Base-by-base conservation (phyloP, 2,797 vertebrate species). In the Xerus rutilus region DNA sequence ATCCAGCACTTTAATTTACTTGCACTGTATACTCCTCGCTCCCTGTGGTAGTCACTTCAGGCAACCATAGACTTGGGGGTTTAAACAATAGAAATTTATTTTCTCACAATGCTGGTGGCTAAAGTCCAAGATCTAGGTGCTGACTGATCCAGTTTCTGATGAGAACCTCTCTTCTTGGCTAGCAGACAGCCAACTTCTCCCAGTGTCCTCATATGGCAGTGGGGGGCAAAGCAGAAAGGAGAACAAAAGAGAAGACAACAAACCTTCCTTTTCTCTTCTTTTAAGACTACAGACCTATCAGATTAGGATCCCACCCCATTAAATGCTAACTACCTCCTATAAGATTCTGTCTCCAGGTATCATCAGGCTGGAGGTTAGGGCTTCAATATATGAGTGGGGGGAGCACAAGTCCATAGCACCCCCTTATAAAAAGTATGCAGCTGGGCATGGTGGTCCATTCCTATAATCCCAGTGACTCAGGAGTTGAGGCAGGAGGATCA, bases 251-350 rank as follows among this genome's bases (percentile, higher is more conserved):
- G 15, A 62, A 54, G 21, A 23, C 7, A 6, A 4, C 49, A 15
- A 49, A 25, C 49, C 45, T 69, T 15, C n/a, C 54, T 74, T 28
- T 39, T n/a, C 32, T 89, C 18, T 85, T 93, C 54, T 86, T 57
- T 49, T 52, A 78, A 91, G 59, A 7, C 43, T 70, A 67, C 10
- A 81, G 78, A 91, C 47, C 32, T 81, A 4, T 69, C 14, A 3
- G 45, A 91, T 93, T 72, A 93, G 59, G 30, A n/a, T 11, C n/a
- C n/a, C 35, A 39, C 52, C n/a, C 89, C 30, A 83, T 70, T 91
- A 47, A 74, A 78, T 18, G 0, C 81, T 70, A 77, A 45, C 59
- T 67, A 62, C 3, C 23, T 83, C 47, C 28, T n/a, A 35, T 32
- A 43, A 92, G 65, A 89, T 7, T 30, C 32, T 39, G 10, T 64